Base-by-base conservation (phyloP, 1,140 invertebrate species). In the Aplysia californica region DNA sequence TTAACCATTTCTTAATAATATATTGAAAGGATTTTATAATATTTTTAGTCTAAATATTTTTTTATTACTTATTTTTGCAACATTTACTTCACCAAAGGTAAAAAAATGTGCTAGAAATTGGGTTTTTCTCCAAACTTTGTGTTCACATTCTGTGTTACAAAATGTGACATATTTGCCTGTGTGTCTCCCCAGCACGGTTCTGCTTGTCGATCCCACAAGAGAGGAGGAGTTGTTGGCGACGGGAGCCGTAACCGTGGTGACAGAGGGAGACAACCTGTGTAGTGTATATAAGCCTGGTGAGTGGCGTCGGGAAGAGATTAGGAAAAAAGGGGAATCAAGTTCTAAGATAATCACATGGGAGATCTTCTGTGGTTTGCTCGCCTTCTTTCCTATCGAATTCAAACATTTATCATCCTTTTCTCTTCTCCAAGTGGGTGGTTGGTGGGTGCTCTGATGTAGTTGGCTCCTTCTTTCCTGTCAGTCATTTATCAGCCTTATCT, bases 201-300 rank as follows among this genome's bases (percentile, higher is more conserved):
- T 90, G 35, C 71, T 90, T 69, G 84, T 88, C 44, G 90, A 91
- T 75, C 90, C 89, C 10, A 90, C 88, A 38, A 78, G 82, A 35
- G 88, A 89, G 70, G 90, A 91, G 69, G 89, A 91, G 76, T 75
- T 67, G 15, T 78, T 90, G 21, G 83, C 86, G 2, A 86, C 84
- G 65, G 89, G 89, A 15, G 77, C 82, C 15, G 59, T 90, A 36
- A 89, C 87, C 21, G 73, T 90, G 29, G 87, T 87, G 3, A 87
- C 88, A 33, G 77, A 82, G 23, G 87, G 84, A n/a, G 79, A 86
- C n/a, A 80, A 86, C 33, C 36, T 90, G 21, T 85, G 84, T 69
- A 80, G 83, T 41, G 75, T 89, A 0, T 79, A 88, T 67, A 90
- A 89, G 80, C 87, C 89, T 77, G 89, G 89, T 89, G 75, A 35